Evolutionary conservation across 2,888 invertebrate species (phyloP).

Genomic region (Drosophila conformis): DNA sequence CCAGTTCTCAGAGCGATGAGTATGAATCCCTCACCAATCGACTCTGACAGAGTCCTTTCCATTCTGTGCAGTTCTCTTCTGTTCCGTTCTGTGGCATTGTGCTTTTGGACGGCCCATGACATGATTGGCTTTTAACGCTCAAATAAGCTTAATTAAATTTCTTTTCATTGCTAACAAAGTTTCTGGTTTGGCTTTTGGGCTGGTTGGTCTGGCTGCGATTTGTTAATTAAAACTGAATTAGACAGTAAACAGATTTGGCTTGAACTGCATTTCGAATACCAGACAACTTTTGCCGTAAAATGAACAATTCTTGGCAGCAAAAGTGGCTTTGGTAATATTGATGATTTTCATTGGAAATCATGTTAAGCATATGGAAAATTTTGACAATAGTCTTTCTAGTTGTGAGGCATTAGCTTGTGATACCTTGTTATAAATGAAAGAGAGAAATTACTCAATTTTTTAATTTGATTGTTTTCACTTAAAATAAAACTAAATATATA

Average conservation of each 20-base stretch:
- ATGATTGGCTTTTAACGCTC: slow-evolving; percentile 85
- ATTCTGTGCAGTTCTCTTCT: slow-evolving; percentile 15
- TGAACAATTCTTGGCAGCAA: background rate
- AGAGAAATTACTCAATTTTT: too few species aligned
- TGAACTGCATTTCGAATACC: background rate
- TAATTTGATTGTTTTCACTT: background rate
- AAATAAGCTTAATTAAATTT: slow-evolving; percentile 85
- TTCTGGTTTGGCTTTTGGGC: slow-evolving; percentile 53
- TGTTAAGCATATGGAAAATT: too few species aligned
- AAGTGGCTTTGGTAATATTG: background rate
- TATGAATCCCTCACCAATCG: slow-evolving; percentile 9
- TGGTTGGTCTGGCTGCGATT: slow-evolving; percentile 56
- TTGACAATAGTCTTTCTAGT: too few species aligned
- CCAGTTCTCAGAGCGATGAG: slow-evolving; percentile 21
- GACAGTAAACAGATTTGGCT: slow-evolving; percentile 43
- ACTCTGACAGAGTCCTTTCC: slow-evolving; percentile 20
- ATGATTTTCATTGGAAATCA: background rate
- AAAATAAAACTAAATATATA: background rate
- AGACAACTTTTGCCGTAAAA: background rate
- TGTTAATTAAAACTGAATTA: slow-evolving; percentile 81
- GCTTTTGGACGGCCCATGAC: slow-evolving; percentile 66
- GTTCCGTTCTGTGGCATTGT: slow-evolving; percentile 62
- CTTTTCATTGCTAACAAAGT: slow-evolving; percentile 79
- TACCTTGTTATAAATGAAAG: too few species aligned
- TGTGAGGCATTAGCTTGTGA: too few species aligned